These are phyloP conservation scores for Microtus ochrogaster DNA, from an alignment of 2,113 vertebrate genomes.

Conservation along the genomic window DNA sequence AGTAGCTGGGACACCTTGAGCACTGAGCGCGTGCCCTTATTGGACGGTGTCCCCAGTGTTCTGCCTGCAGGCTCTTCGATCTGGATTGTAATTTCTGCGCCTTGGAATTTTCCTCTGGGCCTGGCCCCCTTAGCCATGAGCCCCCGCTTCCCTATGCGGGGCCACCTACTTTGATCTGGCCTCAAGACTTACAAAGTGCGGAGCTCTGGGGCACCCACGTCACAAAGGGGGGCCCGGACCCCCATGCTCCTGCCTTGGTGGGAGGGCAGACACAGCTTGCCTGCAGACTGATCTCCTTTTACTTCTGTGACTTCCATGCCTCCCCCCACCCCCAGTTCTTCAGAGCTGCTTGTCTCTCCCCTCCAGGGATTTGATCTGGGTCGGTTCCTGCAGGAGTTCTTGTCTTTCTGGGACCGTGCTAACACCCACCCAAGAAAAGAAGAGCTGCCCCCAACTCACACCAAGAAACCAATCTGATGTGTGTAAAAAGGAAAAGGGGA, in stretches of 20 bases:
- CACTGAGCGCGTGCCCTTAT: neutral
- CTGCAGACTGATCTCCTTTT: too few relatives aligned
- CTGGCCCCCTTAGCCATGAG: conserved; percentile 21
- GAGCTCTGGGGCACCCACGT: neutral
- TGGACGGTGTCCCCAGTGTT: rapidly evolving
- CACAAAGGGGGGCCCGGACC: conserved; percentile 45
- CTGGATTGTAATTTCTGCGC: neutral
- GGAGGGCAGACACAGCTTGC: neutral
- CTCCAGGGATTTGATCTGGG: neutral
- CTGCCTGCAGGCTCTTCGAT: neutral
- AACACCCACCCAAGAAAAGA: neutral
- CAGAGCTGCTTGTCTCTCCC: neutral
- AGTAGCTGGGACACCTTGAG: conserved; percentile 74
- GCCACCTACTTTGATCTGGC: neutral
- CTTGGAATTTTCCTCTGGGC: neutral
- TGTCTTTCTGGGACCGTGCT: neutral
- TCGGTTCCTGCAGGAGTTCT: neutral
- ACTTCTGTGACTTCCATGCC: neutral
- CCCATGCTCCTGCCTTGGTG: neutral
- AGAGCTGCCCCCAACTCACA: neutral
- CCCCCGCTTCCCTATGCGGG: too few relatives aligned
- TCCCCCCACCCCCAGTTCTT: neutral
- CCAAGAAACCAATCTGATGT: neutral
- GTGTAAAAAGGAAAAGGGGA: neutral
- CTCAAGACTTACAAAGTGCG: neutral